These are phyloP conservation scores for Phoenicopterus ruber DNA, from an alignment of 2,113 vertebrate species.

Conservation along the genomic window DNA sequence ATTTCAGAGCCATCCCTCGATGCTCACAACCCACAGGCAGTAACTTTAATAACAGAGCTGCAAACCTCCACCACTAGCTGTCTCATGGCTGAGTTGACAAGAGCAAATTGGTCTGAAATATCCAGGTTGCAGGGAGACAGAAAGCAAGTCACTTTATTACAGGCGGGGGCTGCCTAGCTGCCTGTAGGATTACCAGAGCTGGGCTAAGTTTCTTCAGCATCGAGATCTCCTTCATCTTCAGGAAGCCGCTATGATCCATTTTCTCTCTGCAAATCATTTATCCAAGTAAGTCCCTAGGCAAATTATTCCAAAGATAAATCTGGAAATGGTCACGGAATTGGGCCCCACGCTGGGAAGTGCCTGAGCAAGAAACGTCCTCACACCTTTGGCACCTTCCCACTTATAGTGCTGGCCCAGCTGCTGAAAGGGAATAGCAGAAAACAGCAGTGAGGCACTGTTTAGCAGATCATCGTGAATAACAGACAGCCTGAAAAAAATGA, in stretches of 20 bases:
- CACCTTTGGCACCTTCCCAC: background rate
- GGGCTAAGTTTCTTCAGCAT: background rate
- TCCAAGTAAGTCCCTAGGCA: background rate
- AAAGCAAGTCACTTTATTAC: background rate
- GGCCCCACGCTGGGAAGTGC: rapidly evolving
- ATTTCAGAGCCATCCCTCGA: background rate
- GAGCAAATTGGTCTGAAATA: conserved; percentile 23
- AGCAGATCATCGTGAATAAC: conserved; percentile 33
- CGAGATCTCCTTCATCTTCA: background rate
- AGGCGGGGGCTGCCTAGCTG: background rate
- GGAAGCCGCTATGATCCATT: background rate
- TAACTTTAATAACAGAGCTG: conserved; percentile 14
- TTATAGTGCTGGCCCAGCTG: background rate
- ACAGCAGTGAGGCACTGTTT: background rate
- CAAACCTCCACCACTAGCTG: background rate
- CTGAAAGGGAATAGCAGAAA: background rate
- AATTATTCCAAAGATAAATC: background rate
- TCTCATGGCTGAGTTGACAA: background rate
- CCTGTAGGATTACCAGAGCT: rapidly evolving
- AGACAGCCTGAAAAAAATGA: conserved; percentile 22
- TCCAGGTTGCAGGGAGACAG: background rate
- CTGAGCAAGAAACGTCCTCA: background rate
- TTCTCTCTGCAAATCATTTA: background rate
- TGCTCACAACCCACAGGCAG: conserved; percentile 33
- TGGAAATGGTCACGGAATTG: background rate